Evolutionary conservation across 2,113 vertebrate genomes (phyloP).

Genomic region (Cavia porcellus): DNA sequence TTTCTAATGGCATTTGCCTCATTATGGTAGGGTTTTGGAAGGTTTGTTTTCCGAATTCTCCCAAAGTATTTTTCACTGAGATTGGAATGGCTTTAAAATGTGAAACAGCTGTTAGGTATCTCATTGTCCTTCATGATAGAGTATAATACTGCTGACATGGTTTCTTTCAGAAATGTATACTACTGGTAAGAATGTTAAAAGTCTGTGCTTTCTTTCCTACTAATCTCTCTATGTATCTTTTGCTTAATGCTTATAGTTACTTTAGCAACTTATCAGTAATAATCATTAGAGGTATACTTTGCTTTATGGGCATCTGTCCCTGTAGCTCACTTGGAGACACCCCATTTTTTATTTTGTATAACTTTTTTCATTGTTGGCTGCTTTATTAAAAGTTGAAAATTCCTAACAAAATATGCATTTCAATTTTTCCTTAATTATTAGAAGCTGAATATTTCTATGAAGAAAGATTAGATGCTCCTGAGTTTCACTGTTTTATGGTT

Average conservation of each 20-base stretch:
- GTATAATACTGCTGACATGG: conserved; percentile 69
- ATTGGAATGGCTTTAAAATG: conserved; percentile 73
- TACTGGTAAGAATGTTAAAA: conserved; percentile 64
- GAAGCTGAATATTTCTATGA: background rate
- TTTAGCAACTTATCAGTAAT: conserved; percentile 18
- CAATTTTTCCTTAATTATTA: background rate
- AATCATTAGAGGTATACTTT: background rate
- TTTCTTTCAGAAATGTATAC: conserved; percentile 59
- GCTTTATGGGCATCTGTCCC: conserved; percentile 19
- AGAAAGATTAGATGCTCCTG: background rate
- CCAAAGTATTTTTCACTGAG: conserved; percentile 52
- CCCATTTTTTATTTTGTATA: background rate
- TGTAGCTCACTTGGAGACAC: background rate
- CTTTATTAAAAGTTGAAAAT: conserved; percentile 47
- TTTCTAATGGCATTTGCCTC: conserved; percentile 59
- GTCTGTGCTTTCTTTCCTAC: background rate
- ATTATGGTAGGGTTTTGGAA: background rate
- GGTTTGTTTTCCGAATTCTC: conserved; percentile 68
- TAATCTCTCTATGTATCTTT: conserved; percentile 26
- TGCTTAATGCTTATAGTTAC: conserved; percentile 43
- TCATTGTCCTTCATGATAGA: conserved; percentile 75
- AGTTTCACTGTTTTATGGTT: background rate
- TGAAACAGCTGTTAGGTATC: conserved; percentile 69
- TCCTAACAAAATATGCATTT: background rate
- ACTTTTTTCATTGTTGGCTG: background rate